These are phyloP conservation scores for Frankliniella fusca DNA, from an alignment of 2,888 invertebrate genomes.

Conservation along the genomic window DNA sequence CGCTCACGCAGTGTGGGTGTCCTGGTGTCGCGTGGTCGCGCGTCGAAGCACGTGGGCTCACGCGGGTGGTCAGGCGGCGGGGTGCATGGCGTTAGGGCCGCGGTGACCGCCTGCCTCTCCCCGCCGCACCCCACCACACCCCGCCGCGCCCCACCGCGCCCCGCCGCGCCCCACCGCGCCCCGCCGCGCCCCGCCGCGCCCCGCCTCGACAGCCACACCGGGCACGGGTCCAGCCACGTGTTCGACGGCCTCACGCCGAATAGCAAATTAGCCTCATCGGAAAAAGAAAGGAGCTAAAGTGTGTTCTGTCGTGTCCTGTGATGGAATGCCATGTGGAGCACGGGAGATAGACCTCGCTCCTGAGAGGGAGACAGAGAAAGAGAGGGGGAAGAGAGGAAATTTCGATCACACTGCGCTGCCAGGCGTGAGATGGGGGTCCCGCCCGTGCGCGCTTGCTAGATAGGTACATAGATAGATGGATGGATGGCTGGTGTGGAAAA, in stretches of 20 bases:
- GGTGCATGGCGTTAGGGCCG: no score
- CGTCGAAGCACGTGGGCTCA: no score
- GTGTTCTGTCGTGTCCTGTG: not conserved
- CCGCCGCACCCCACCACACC: not conserved
- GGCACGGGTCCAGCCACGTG: not conserved
- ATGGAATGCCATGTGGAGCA: not conserved
- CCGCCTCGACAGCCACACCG: not conserved
- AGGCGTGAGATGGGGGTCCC: not conserved
- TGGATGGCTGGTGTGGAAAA: no score
- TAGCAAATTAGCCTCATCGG: conserved; percentile 12
- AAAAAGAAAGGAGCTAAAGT: not conserved
- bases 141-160: not conserved
- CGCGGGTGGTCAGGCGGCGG: no score
- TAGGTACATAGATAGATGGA: no score
- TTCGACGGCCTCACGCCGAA: not conserved
- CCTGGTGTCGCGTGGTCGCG: no score
- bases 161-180: not conserved
- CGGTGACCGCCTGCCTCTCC: no score
- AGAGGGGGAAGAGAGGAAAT: not conserved
- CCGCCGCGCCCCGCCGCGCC: no score
- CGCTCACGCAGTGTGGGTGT: no score
- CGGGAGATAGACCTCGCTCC: no score
- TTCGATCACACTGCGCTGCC: not conserved
- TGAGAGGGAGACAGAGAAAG: no score
- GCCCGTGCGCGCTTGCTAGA: not conserved